Percentiles rank a stretch among this genome's conserved stretches.
phyloP scores from a whole-genome alignment of 2,888 invertebrate genomes.

The Agonopterix alstromeriana region DNA sequence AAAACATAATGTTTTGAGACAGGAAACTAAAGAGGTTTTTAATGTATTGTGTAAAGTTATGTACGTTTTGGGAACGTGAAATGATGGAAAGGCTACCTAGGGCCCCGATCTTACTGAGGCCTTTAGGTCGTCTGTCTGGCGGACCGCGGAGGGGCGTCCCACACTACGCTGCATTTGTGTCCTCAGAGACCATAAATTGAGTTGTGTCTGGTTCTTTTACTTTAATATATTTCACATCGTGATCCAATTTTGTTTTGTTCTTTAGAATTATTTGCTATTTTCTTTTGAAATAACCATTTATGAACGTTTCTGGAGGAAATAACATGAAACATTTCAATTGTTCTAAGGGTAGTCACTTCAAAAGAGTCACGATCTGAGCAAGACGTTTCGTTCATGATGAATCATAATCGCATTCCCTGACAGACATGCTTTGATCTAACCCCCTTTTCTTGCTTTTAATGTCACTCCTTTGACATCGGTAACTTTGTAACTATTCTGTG shows the following conservation, averaged over 20 bases:
- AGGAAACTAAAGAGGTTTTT: background rate
- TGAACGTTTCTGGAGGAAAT: too few species aligned
- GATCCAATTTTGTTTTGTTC: too few species aligned
- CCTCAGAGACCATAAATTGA: too few species aligned
- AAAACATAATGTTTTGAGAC: background rate
- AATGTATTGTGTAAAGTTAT: background rate
- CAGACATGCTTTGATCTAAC: conserved; percentile 37
- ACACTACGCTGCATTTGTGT: too few species aligned
- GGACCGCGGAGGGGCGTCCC: too few species aligned
- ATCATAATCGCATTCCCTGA: conserved; percentile 26
- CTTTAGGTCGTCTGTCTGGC: too few species aligned
- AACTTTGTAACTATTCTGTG: conserved; percentile 23
- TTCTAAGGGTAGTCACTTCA: background rate
- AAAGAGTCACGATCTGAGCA: background rate
- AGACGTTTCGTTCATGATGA: conserved; percentile 13
- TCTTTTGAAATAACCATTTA: too few species aligned
- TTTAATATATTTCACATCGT: too few species aligned
- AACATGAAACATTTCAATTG: background rate
- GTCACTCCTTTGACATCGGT: conserved; percentile 34
- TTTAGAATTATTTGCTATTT: too few species aligned
- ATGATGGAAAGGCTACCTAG: too few species aligned
- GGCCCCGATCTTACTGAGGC: too few species aligned
- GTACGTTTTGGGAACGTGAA: background rate
- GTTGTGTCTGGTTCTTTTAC: too few species aligned
- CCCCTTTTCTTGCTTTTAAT: conserved; percentile 28